Percentiles rank a stretch among this genome's conserved stretches.
phyloP scores from a whole-genome alignment of 2,113 vertebrate species.

The Sorex fumeus region DNA sequence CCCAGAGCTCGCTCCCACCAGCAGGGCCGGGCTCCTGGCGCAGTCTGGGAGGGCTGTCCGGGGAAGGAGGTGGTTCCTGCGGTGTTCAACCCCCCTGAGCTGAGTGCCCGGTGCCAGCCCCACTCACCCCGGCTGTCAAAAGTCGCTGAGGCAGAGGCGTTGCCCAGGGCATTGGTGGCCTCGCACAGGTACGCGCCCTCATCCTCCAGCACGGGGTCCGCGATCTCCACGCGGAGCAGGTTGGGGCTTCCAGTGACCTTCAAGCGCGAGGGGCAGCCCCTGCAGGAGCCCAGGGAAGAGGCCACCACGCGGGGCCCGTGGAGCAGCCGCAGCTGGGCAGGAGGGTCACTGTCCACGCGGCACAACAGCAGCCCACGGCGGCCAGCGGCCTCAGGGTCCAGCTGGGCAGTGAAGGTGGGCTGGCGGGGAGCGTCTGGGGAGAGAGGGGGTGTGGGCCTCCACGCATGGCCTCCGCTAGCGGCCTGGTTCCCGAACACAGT shows the following conservation, averaged over 20 bases:
- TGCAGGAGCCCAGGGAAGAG: not conserved
- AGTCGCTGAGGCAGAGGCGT: not conserved
- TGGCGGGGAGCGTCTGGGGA: conserved; percentile 83
- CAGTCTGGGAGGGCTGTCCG: too few species aligned
- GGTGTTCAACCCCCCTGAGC: too few species aligned
- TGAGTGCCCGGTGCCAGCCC: too few species aligned
- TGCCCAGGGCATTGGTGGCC: conserved; percentile 84
- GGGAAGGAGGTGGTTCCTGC: too few species aligned
- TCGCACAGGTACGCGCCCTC: conserved; percentile 86
- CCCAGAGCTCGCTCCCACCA: not conserved
- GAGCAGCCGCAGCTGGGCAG: conserved; percentile 81
- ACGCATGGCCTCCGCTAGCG: not conserved
- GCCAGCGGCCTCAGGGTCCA: conserved; percentile 54
- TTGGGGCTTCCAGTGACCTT: conserved; percentile 68
- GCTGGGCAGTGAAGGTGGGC: conserved; percentile 76
- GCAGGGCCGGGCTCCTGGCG: too few species aligned
- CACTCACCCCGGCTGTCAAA: conserved; percentile 83
- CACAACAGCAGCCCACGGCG: conserved; percentile 83
- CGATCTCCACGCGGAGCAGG: conserved; percentile 81
- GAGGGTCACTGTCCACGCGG: conserved; percentile 85
- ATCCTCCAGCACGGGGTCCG: conserved; percentile 81
- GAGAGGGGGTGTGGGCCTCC: not conserved
- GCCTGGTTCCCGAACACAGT: not conserved
- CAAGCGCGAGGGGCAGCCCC: conserved; percentile 42
- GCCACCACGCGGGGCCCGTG: conserved; percentile 77